phyloP scores from a whole-genome alignment of 2,113 vertebrate species.

The Poeciliopsis prolifica region DNA sequence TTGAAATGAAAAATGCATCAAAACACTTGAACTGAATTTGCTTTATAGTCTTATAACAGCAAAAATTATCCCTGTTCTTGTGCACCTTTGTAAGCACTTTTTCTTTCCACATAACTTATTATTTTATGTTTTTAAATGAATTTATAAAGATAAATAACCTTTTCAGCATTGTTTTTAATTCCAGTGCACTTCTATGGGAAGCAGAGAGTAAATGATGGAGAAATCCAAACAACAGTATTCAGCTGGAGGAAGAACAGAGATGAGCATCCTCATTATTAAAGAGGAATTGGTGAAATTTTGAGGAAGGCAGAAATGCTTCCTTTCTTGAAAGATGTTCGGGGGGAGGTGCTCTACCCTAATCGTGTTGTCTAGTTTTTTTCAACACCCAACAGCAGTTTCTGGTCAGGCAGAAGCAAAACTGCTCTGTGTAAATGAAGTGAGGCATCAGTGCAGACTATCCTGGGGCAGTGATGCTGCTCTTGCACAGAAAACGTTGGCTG shows the following conservation, averaged over 20 bases:
- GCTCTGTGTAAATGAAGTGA: constrained; percentile 74
- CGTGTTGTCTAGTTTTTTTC: constrained; percentile 52
- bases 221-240: constrained; percentile 1
- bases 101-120: background rate
- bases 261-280: constrained; percentile 35
- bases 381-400: constrained; percentile 63
- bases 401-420: constrained; percentile 68
- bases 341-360: constrained; percentile 40
- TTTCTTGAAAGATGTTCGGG: constrained; percentile 24
- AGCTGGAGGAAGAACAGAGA: background rate
- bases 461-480: constrained; percentile 72
- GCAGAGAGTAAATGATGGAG: constrained; percentile 21
- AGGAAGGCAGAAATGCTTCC: constrained; percentile 10
- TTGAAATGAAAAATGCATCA: too few species aligned
- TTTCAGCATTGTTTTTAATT: too few species aligned
- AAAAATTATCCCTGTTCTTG: too few species aligned
- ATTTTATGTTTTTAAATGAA: background rate
- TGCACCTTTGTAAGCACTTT: too few species aligned
- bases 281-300: constrained; percentile 45
- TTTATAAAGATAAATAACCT: too few species aligned
- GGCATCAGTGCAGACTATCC: constrained; percentile 77
- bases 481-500: constrained; percentile 74
- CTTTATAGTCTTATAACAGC: too few species aligned
- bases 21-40: too few species aligned
- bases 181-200: too few species aligned